Conservation (phyloP, 2,797 vertebrate species). For the Catostomus latipinnis region DNA sequence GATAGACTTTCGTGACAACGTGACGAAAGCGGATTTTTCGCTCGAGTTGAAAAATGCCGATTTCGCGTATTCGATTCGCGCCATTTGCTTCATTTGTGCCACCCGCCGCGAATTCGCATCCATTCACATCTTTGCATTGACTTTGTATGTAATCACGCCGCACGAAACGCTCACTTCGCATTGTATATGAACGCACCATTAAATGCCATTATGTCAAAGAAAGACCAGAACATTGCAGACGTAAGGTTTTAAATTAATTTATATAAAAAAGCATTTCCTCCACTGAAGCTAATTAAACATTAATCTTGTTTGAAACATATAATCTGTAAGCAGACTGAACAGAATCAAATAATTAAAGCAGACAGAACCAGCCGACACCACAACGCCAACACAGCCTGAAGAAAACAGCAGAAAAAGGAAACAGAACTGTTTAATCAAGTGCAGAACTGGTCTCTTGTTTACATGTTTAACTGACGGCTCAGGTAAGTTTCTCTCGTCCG, state of each 20-base stretch:
- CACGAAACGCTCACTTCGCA: too few species aligned
- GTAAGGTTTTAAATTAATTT: conserved; percentile 82
- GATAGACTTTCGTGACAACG: too few species aligned
- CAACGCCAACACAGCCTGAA: conserved; percentile 68
- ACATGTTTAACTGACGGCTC: conserved; percentile 80
- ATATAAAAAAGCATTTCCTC: conserved; percentile 68
- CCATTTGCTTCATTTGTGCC: too few species aligned
- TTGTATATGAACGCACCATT: too few species aligned
- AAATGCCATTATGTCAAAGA: background rate
- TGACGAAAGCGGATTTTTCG: too few species aligned
- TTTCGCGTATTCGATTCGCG: too few species aligned
- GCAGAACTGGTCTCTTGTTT: conserved; percentile 80
- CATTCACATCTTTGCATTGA: too few species aligned
- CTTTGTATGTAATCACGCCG: too few species aligned
- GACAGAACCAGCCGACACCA: conserved; percentile 80
- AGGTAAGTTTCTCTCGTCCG: conserved; percentile 76
- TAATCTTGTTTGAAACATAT: conserved; percentile 73
- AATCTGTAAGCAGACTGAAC: conserved; percentile 72
- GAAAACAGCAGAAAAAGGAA: conserved; percentile 13
- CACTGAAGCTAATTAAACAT: conserved; percentile 82
- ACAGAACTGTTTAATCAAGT: conserved; percentile 80
- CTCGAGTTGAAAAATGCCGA: too few species aligned
- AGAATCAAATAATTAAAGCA: conserved; percentile 73
- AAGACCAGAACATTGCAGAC: conserved; percentile 8
- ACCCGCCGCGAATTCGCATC: too few species aligned